Percentiles rank a stretch among this genome's conserved stretches.
phyloP scores from a whole-genome alignment of 2,113 vertebrate species.

The Cardinalis cardinalis region DNA sequence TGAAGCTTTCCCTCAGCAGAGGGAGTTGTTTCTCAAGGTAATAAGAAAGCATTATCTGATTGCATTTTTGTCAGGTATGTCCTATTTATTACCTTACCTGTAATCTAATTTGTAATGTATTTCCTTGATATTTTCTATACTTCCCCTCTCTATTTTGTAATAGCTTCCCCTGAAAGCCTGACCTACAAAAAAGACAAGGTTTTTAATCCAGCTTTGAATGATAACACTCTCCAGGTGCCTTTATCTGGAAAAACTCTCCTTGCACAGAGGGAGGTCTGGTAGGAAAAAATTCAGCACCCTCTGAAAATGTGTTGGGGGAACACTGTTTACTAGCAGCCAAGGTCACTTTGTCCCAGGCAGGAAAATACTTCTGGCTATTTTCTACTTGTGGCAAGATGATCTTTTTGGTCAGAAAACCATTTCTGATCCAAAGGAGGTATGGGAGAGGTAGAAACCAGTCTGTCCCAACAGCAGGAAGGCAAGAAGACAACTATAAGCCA shows the following conservation, averaged over 20 bases:
- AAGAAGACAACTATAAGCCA: background rate
- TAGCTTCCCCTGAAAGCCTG: background rate
- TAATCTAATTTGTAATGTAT: constrained; percentile 57
- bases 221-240: background rate
- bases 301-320: background rate
- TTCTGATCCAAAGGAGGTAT: background rate
- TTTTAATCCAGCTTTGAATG: constrained; percentile 29
- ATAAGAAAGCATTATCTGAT: constrained; percentile 51
- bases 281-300: background rate
- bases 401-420: background rate
- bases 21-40: constrained; percentile 70
- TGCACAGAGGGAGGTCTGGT: background rate
- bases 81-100: constrained; percentile 54
- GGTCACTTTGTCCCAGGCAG: background rate
- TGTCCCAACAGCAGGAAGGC: background rate
- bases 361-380: background rate
- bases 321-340: rapidly evolving
- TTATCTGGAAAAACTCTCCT: background rate
- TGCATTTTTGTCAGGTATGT: constrained; percentile 45
- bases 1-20: constrained; percentile 64
- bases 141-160: background rate
- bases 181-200: background rate
- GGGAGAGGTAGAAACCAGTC: background rate
- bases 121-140: constrained; percentile 21
- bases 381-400: background rate